Evolutionary conservation across 2,797 vertebrate species (phyloP), one percentile per base, ranked within the genome.

Genomic region (Erethizon dorsatum): DNA sequence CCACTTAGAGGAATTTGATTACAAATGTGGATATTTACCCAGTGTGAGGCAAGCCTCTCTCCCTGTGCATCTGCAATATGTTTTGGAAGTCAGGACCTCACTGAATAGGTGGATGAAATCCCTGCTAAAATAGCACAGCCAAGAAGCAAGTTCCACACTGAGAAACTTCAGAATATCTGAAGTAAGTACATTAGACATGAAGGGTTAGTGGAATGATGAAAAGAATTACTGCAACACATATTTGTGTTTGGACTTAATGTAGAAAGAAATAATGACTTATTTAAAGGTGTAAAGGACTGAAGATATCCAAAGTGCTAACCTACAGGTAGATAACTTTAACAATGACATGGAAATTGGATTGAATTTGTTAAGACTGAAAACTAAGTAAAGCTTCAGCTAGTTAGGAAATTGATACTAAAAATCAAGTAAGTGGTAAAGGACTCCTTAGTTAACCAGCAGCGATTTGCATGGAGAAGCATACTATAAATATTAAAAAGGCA

Each of bases 1-100:
- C 31, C 26, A 82, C 69, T 85, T 90, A 56, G 67, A 63, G 77
- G 91, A 61, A 91, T 82, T 95, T 45, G 75, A 41, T 71, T 82
- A 78, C 50, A 8, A 31, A 22, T 87, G 6, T 90, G 54, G 20
- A 41, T 57, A 84, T 91, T 93, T 91, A 91, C 56, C 65, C 77
- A 71, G 56, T 87, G 33, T 61, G 57, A 84, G 13, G 54, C 15
- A 92, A 91, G 24, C 24, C 50, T 87, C 80, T 82, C 57, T 96
- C 79, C 57, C 8, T 61, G 1, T 50, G 47, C 73, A 73, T 59
- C 69, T 86, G 83, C 52, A 94, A 3, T 50, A 50, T 11, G 41
- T 24, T 86, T 94, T 92, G 56, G 37, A 26, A 47, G 61, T 7
- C 15, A 56, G 90, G 50, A 54, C 1, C 31, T 31, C 89, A 50